Evolutionary conservation across 37 sponge, comb jelly and placozoan species (phyloP).

Genomic region (Chondrilla cf. caribensis): DNA sequence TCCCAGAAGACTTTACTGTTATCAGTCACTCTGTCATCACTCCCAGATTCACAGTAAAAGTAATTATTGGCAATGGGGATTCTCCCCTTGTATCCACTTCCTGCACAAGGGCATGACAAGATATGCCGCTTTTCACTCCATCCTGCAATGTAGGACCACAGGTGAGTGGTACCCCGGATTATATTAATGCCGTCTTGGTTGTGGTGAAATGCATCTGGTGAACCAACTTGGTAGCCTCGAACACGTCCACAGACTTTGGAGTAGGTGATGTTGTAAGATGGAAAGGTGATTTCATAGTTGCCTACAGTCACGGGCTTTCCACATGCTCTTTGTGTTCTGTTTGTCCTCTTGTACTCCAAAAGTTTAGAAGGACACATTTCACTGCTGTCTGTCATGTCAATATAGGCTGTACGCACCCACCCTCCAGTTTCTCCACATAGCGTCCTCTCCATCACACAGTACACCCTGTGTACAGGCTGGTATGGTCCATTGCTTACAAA

Average conservation of each 20-base stretch:
- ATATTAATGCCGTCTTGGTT: background rate
- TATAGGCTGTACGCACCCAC: conserved; percentile 6
- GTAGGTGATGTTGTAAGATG: background rate
- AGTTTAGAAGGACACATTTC: background rate
- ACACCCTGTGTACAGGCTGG: background rate
- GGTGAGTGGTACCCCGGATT: background rate
- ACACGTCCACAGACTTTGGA: conserved; percentile 15
- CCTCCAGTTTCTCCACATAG: background rate
- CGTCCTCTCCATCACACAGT: background rate
- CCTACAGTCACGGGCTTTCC: background rate
- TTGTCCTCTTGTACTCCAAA: background rate
- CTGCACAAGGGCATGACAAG: background rate
- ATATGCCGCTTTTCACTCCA: background rate
- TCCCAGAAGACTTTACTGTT: background rate
- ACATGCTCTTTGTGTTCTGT: too few species aligned
- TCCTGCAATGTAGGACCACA: conserved; percentile 10
- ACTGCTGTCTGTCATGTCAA: background rate
- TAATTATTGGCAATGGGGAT: conserved; percentile 7
- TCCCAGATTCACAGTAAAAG: conserved; percentile 27
- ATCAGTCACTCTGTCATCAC: background rate
- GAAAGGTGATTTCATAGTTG: background rate
- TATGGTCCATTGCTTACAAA: too few species aligned
- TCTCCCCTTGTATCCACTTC: background rate
- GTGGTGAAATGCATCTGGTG: background rate
- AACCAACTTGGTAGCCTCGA: background rate